Conservation (phyloP, 30 jellyfish, hydroid and myxozoan genomes). For the Aurelia coerulea region DNA sequence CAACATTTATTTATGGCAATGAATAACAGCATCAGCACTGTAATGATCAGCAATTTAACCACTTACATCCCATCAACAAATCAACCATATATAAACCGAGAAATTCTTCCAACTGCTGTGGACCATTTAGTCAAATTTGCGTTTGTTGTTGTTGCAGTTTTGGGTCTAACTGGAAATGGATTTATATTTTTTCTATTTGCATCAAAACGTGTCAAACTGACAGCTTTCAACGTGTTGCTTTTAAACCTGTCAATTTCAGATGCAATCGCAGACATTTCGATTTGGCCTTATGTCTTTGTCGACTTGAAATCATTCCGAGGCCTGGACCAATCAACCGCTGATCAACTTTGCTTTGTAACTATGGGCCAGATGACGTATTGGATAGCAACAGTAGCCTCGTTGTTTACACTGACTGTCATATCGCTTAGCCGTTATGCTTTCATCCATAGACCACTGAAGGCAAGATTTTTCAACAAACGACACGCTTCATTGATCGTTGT, state of each 20-base stretch:
- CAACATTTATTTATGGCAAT: too few relatives aligned
- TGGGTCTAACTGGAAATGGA: conserved; percentile 61
- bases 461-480: conserved; percentile 57
- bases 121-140: conserved; percentile 25
- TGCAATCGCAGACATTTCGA: conserved; percentile 59
- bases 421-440: conserved; percentile 89
- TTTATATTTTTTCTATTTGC: conserved; percentile 48
- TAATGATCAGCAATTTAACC: not conserved
- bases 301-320: conserved; percentile 70
- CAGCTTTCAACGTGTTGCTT: conserved; percentile 73
- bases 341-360: conserved; percentile 66
- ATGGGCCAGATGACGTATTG: conserved; percentile 88
- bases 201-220: conserved; percentile 34
- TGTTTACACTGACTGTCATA: conserved; percentile 77
- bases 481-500: conserved; percentile 47
- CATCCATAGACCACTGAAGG: conserved; percentile 82
- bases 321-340: conserved; percentile 36
- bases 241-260: conserved; percentile 87
- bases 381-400: conserved; percentile 79
- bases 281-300: conserved; percentile 82
- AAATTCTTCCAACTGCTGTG: conserved; percentile 31
- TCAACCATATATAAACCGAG: conserved; percentile 4
- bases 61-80: not conserved
- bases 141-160: conserved; percentile 48
- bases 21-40: not conserved